Evolutionary conservation across 2,113 vertebrate genomes (phyloP).

Genomic region (Polyodon spathula): DNA sequence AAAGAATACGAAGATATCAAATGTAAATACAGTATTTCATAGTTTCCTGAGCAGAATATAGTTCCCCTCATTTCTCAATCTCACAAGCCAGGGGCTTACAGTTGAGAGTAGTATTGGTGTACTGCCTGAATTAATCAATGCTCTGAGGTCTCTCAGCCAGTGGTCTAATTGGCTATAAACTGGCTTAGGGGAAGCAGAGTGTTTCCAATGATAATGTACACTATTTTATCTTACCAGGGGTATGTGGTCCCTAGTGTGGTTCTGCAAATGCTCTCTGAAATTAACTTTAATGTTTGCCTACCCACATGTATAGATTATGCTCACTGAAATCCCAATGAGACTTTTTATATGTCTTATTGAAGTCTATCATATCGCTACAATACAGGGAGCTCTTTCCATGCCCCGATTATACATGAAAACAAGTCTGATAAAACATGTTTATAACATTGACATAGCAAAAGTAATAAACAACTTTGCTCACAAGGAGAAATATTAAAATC

Average conservation of each 20-base stretch:
- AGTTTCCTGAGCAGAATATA: slow-evolving; percentile 20
- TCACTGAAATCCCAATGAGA: neutral
- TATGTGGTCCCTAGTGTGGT: neutral
- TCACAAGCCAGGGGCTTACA: slow-evolving; percentile 22
- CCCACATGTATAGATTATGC: neutral
- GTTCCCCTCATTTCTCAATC: slow-evolving; percentile 11
- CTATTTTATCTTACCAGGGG: slow-evolving; percentile 4
- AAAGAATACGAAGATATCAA: slow-evolving; percentile 12
- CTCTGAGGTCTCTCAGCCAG: slow-evolving; percentile 30
- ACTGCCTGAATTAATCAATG: slow-evolving; percentile 36
- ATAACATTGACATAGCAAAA: too few species aligned
- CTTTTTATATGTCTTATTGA: neutral
- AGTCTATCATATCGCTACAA: neutral
- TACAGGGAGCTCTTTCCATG: neutral
- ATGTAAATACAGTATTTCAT: neutral
- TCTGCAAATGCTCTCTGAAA: neutral
- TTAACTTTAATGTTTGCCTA: slow-evolving; percentile 11
- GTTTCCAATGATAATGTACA: slow-evolving; percentile 4
- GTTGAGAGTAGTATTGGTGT: slow-evolving; percentile 24
- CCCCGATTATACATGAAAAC: too few species aligned
- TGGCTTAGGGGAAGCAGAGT: slow-evolving; percentile 12
- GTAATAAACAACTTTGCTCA: too few species aligned
- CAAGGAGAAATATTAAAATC: neutral
- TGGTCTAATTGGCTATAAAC: slow-evolving; percentile 39
- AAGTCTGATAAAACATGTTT: too few species aligned